Conservation (phyloP, 2,113 vertebrate species). For the Phyllostomus hastatus region DNA sequence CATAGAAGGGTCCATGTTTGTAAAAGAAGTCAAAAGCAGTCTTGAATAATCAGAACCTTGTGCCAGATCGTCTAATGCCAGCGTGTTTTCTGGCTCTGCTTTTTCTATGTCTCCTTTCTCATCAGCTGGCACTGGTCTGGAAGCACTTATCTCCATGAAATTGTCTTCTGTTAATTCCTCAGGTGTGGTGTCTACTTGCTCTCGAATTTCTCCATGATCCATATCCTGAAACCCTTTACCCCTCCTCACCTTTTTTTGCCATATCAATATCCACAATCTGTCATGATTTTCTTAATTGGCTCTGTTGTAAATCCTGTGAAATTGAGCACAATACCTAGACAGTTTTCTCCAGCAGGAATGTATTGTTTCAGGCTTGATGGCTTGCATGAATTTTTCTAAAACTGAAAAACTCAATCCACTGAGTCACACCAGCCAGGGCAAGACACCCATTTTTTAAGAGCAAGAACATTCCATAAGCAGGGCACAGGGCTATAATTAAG, state of each 20-base stretch:
- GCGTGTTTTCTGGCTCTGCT: background rate
- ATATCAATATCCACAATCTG: background rate
- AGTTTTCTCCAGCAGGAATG: background rate
- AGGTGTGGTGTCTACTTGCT: background rate
- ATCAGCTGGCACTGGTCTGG: background rate
- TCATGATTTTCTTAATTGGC: background rate
- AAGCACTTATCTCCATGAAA: background rate
- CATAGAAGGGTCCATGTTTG: background rate
- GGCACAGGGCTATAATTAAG: accelerated
- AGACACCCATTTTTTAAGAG: background rate
- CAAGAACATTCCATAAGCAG: background rate
- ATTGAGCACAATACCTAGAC: background rate
- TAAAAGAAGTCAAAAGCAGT: background rate
- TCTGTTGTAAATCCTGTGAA: background rate
- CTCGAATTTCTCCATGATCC: background rate
- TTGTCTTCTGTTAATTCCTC: background rate
- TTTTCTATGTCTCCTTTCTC: background rate
- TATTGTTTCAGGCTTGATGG: background rate
- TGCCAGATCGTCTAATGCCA: background rate
- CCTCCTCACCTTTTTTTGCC: background rate
- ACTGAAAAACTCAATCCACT: too few species aligned
- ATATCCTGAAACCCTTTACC: background rate
- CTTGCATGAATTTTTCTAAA: background rate
- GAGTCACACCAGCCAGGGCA: background rate
- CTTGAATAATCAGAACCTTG: background rate